phyloP scores from a whole-genome alignment of 2,888 invertebrate species.

The Tridacna crocea region DNA sequence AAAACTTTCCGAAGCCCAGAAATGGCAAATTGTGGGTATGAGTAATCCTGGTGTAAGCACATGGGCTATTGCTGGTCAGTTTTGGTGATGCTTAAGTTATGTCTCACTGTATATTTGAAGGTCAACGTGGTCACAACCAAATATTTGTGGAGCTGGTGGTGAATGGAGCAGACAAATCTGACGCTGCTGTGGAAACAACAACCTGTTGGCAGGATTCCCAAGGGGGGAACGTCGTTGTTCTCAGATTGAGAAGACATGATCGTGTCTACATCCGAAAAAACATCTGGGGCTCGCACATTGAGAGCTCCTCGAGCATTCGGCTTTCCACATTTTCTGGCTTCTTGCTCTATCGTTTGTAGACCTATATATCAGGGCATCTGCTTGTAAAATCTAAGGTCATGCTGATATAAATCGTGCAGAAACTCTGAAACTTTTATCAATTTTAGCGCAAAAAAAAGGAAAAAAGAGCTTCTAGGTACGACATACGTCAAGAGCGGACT shows the following conservation, averaged over 20 bases:
- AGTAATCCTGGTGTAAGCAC: too few relatives aligned
- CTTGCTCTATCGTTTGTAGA: background rate
- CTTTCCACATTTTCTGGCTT: constrained; percentile 1
- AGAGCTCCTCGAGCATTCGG: background rate
- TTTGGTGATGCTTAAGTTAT: too few relatives aligned
- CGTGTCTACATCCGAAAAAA: background rate
- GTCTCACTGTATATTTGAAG: background rate
- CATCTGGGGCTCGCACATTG: background rate
- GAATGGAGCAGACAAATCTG: background rate
- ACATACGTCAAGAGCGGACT: too few relatives aligned
- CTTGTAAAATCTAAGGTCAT: too few relatives aligned
- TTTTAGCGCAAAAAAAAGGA: too few relatives aligned
- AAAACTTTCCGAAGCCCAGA: too few relatives aligned
- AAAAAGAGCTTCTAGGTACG: too few relatives aligned
- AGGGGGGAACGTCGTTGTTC: background rate
- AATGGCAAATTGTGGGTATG: too few relatives aligned
- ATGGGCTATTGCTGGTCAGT: too few relatives aligned
- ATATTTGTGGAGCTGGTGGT: background rate
- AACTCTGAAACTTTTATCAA: too few relatives aligned
- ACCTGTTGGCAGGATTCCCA: background rate
- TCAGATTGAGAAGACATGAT: background rate
- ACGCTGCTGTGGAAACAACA: background rate
- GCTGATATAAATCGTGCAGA: too few relatives aligned
- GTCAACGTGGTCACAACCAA: background rate
- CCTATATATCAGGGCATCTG: too few relatives aligned